phyloP scores from a whole-genome alignment of 2,888 invertebrate species.

The Ennomos erosarius region DNA sequence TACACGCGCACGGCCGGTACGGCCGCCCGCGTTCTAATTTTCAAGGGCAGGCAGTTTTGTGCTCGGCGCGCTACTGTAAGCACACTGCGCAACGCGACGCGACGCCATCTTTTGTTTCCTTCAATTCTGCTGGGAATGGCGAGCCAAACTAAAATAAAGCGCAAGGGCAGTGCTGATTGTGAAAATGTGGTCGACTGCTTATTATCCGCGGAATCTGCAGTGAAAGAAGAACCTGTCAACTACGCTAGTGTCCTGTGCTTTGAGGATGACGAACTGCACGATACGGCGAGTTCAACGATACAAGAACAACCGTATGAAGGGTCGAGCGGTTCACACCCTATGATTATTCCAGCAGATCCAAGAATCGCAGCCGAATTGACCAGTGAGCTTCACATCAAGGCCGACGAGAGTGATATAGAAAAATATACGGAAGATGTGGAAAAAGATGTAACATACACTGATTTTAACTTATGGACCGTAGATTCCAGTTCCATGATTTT shows the following conservation, averaged over 20 bases:
- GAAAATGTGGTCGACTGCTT: neutral
- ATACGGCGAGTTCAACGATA: neutral
- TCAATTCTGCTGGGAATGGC: neutral
- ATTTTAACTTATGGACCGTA: neutral
- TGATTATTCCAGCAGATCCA: neutral
- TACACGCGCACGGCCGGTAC: too few relatives aligned
- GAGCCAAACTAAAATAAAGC: constrained; percentile 6
- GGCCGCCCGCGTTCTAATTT: too few relatives aligned
- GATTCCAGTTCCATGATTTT: constrained; percentile 9
- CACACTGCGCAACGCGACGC: too few relatives aligned
- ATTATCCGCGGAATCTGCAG: neutral
- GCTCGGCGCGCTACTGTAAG: too few relatives aligned
- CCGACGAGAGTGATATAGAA: neutral
- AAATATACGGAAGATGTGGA: neutral
- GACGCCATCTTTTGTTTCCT: too few relatives aligned
- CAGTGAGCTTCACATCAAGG: neutral
- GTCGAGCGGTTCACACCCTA: neutral
- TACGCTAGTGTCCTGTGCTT: too few relatives aligned
- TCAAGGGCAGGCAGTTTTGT: too few relatives aligned
- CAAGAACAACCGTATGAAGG: too few relatives aligned
- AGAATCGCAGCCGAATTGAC: neutral
- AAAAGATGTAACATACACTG: neutral
- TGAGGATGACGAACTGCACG: too few relatives aligned
- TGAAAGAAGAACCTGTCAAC: neutral
- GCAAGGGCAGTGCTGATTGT: neutral